These are phyloP conservation scores for Anisognathus igniventris DNA, from an alignment of 2,797 vertebrate species.

Conservation along the genomic window DNA sequence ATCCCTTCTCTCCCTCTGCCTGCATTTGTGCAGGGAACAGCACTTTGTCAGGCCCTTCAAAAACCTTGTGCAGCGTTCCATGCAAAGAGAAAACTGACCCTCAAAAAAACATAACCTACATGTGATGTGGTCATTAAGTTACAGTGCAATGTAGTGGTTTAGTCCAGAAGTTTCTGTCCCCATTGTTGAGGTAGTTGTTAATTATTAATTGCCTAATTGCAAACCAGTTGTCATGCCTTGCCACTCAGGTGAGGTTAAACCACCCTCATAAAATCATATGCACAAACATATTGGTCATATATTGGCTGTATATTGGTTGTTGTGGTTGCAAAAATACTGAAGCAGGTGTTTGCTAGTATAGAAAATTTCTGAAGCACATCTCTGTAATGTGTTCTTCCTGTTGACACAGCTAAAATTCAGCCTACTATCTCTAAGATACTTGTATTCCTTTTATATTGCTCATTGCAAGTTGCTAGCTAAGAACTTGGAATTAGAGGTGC, in stretches of 20 bases:
- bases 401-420: not conserved
- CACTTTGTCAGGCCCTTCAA: not conserved
- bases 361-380: not conserved
- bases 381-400: not conserved
- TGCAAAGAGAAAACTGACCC: not conserved
- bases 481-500: not conserved
- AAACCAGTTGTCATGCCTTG: not conserved
- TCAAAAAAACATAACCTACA: not conserved
- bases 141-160: not conserved
- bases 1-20: not conserved
- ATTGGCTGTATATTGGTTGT: too few species aligned
- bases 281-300: not conserved
- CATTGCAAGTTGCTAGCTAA: not conserved
- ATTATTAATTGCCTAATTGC: not conserved
- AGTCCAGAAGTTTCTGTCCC: not conserved
- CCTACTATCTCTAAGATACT: not conserved
- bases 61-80: rapidly evolving
- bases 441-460: not conserved
- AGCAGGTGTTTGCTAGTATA: not conserved
- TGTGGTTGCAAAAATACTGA: not conserved
- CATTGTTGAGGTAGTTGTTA: not conserved
- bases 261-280: not conserved
- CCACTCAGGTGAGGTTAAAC: not conserved
- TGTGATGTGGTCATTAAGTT: not conserved
- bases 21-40: not conserved